Evolutionary conservation across 2,888 invertebrate genomes (phyloP), one percentile per base, ranked within the genome.

Genomic region (Biston stratarius): DNA sequence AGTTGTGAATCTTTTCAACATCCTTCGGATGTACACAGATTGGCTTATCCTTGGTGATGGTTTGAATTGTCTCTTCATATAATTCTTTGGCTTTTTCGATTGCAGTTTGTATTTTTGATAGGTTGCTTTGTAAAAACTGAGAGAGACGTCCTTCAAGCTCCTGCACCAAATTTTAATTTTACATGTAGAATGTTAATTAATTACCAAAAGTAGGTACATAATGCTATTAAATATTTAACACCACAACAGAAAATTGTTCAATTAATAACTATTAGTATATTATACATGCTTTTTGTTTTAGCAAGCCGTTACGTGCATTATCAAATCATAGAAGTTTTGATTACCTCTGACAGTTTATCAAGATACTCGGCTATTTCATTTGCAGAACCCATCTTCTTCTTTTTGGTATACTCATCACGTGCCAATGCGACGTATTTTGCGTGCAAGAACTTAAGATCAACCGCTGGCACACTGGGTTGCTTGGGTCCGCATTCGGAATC

Each of bases 51-150:
- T 49, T 38, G n/a, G 9, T 40, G 12, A 59, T 49, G 1, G 49
- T 24, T 42, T 49, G 24, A 53, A 71, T 51, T 11, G 40, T 36
- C 52, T 62, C 56, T 0, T 69, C 64, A 15, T 62, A 71, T 45
- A 62, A 59, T 49, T 59, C 64, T 45, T 62, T 60, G 11, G 64
- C 69, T 33, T 61, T 62, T 14, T 48, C 24, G 11, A 69, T 67
- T 33, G 67, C 69, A 55, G 56, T 48, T 51, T 64, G 57, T 10
- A 69, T 64, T 45, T 71, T 71, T 6, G 57, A 24, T 33, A 38
- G 56, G 47, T 71, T 71, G 52, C 64, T 67, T 42, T 67, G 64
- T 24, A 67, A 38, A 15, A 57, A 71, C 14, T 63, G 62, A 1
- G 61, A 61, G 14, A 51, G 47, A 24, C 56, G 64, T 7, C 53